A percentile compares a stretch with the other conserved stretches of the same genome.
Evolutionary conservation across 2,888 invertebrate genomes (phyloP).

Genomic region (Allygus modestus): DNA sequence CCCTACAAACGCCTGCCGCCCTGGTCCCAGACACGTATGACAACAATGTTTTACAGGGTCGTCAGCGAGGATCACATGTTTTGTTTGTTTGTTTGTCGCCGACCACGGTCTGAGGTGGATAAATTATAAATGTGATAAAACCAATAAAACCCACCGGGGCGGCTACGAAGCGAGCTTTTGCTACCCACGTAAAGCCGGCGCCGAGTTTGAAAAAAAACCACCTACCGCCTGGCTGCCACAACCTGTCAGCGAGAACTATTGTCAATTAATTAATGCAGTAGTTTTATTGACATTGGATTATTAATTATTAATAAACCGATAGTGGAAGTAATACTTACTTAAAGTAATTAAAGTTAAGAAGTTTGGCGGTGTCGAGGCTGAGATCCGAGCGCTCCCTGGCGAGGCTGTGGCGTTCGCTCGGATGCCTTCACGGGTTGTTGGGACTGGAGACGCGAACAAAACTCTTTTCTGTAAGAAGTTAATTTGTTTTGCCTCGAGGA

Average conservation of each 20-base stretch:
- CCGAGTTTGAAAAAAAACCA: background rate
- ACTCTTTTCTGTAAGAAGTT: constrained; percentile 44
- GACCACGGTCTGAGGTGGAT: background rate
- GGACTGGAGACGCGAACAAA: background rate
- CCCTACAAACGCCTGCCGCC: background rate
- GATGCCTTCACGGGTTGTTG: constrained; percentile 18
- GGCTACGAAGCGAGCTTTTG: background rate
- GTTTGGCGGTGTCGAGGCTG: background rate
- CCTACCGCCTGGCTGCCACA: background rate
- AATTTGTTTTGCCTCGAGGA: constrained; percentile 49
- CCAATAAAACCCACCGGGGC: background rate
- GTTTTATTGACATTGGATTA: background rate
- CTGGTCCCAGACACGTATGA: constrained; percentile 44
- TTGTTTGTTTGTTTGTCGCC: constrained; percentile 32
- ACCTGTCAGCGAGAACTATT: background rate
- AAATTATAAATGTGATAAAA: constrained; percentile 38
- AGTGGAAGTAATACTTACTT: background rate
- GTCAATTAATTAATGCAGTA: background rate
- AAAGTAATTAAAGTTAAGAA: constrained; percentile 4
- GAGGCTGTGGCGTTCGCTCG: background rate
- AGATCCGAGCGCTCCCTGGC: background rate
- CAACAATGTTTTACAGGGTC: constrained; percentile 51
- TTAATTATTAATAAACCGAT: background rate
- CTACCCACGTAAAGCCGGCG: background rate
- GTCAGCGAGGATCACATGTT: constrained; percentile 18